A percentile compares a stretch with the other conserved stretches of the same genome.
These are phyloP conservation scores for Schizopygopsis malacanthus DNA, from an alignment of 2,797 vertebrate genomes.

Conservation along the genomic window DNA sequence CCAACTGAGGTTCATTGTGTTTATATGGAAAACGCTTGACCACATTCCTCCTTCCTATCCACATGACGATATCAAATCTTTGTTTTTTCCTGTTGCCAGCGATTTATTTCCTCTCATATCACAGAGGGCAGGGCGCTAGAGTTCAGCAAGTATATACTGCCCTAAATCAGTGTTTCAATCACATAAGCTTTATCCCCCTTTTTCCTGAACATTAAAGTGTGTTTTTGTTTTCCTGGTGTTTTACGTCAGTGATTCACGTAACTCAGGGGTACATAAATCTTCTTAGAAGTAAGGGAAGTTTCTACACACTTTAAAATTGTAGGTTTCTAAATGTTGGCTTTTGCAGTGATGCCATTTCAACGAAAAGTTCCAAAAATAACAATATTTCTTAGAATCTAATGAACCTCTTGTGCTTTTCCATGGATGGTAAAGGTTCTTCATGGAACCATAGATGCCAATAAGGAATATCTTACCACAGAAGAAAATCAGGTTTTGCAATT, in stretches of 20 bases:
- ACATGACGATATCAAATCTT: constrained; percentile 55
- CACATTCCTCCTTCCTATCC: constrained; percentile 53
- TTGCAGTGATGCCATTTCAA: background rate
- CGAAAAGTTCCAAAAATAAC: background rate
- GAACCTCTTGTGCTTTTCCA: background rate
- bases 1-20: constrained; percentile 11
- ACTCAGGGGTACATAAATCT: background rate
- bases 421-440: background rate
- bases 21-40: constrained; percentile 41
- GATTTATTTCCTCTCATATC: constrained; percentile 50
- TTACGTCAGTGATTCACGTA: background rate
- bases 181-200: constrained; percentile 25
- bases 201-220: constrained; percentile 22
- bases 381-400: background rate
- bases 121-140: constrained; percentile 41
- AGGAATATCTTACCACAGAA: background rate
- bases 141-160: constrained; percentile 44
- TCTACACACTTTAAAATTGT: background rate
- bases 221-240: constrained; percentile 27
- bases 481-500: background rate
- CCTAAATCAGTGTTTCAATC: constrained; percentile 44
- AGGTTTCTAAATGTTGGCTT: background rate
- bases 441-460: background rate
- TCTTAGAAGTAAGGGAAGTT: background rate
- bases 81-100: constrained; percentile 61